These are phyloP conservation scores for Monopis laevigella DNA, from an alignment of 2,888 invertebrate genomes.

Conservation along the genomic window DNA sequence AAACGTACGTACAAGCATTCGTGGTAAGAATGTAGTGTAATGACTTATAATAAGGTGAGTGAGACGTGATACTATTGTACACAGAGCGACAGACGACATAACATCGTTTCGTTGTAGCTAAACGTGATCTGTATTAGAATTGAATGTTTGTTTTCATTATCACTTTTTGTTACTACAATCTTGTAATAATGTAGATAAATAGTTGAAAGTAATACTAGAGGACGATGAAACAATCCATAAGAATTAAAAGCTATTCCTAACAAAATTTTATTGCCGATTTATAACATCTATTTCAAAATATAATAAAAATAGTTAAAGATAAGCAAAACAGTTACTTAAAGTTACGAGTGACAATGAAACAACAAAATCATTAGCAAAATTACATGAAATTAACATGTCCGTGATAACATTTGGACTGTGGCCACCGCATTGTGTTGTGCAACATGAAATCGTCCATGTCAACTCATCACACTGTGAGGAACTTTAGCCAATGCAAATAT, in stretches of 20 bases:
- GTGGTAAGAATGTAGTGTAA: slow-evolving; percentile 2
- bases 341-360: slow-evolving; percentile 25
- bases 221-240: too few relatives aligned
- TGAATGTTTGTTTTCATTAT: too few relatives aligned
- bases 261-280: too few relatives aligned
- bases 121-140: neutral
- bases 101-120: slow-evolving; percentile 4
- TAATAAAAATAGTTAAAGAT: too few relatives aligned
- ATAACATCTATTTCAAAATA: too few relatives aligned
- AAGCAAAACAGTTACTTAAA: too few relatives aligned
- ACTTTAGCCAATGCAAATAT: slow-evolving; percentile 3
- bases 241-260: too few relatives aligned
- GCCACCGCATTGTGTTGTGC: slow-evolving; percentile 27
- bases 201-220: too few relatives aligned
- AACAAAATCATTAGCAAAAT: slow-evolving; percentile 25
- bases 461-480: neutral
- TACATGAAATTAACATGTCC: slow-evolving; percentile 10
- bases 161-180: too few relatives aligned
- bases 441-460: slow-evolving; percentile 22
- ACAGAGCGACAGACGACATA: neutral
- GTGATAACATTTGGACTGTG: slow-evolving; percentile 28
- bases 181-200: too few relatives aligned
- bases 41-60: neutral
- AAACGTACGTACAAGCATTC: slow-evolving; percentile 2
- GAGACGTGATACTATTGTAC: slow-evolving; percentile 3